Percentiles rank a stretch among this genome's conserved stretches.
Evolutionary conservation across 64 coral and sea anemone species (phyloP).

Genomic region (Stichodactyla mertensii): DNA sequence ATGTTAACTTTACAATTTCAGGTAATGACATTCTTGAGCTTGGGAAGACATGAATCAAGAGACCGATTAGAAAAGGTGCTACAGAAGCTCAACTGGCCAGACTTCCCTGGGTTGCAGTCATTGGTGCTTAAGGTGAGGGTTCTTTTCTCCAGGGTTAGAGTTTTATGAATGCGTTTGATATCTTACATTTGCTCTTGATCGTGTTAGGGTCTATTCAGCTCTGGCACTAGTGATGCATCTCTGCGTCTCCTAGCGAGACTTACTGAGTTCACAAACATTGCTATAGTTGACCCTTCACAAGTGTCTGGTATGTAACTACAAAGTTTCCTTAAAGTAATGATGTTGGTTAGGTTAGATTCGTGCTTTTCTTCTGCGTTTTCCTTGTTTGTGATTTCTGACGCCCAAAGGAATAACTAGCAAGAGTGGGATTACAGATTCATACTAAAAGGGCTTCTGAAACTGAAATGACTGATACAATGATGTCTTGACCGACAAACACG

Average conservation of each 20-base stretch:
- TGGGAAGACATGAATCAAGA: slow-evolving; percentile 65
- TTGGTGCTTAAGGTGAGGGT: slow-evolving; percentile 76
- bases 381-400: too few species aligned
- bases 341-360: too few species aligned
- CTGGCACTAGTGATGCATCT: slow-evolving; percentile 66
- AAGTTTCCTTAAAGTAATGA: too few species aligned
- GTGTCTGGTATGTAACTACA: slow-evolving; percentile 52
- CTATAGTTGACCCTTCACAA: slow-evolving; percentile 82
- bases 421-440: too few species aligned
- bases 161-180: not conserved
- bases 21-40: slow-evolving; percentile 83
- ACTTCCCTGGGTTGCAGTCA: slow-evolving; percentile 89
- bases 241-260: slow-evolving; percentile 83
- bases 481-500: too few species aligned
- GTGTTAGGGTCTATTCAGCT: slow-evolving; percentile 73
- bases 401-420: too few species aligned
- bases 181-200: not conserved
- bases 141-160: not conserved
- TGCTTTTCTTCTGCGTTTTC: too few species aligned
- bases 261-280: slow-evolving; percentile 63
- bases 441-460: too few species aligned
- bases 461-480: too few species aligned
- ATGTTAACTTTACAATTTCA: not conserved
- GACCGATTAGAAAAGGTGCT: slow-evolving; percentile 86
- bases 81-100: slow-evolving; percentile 84